These are phyloP conservation scores for Dolichotis patagonum DNA, from an alignment of 2,113 vertebrate species.

Conservation along the genomic window DNA sequence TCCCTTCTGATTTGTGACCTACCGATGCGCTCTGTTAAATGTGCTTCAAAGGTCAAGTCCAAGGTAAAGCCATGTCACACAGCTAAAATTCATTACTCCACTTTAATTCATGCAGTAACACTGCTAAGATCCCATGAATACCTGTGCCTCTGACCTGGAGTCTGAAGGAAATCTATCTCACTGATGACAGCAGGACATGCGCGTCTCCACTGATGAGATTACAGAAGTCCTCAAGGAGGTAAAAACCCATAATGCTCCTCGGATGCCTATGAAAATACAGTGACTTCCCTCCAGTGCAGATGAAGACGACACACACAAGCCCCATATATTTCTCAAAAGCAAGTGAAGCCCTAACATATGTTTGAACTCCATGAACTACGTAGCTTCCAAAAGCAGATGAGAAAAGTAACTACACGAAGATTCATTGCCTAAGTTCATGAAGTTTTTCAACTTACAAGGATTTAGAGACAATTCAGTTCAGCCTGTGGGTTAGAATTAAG, in stretches of 20 bases:
- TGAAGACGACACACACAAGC: not conserved
- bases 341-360: not conserved
- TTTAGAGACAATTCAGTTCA: not conserved
- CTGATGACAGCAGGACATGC: slow-evolving; percentile 66
- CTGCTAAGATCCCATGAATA: slow-evolving; percentile 79
- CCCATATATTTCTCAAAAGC: not conserved
- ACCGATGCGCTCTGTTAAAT: slow-evolving; percentile 83
- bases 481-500: slow-evolving; percentile 38
- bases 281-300: slow-evolving; percentile 54
- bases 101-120: slow-evolving; percentile 85
- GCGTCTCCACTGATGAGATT: slow-evolving; percentile 69
- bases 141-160: slow-evolving; percentile 82
- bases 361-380: not conserved
- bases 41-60: slow-evolving; percentile 85
- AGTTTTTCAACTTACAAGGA: not conserved
- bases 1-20: slow-evolving; percentile 86
- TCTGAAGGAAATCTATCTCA: slow-evolving; percentile 83
- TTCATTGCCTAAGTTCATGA: not conserved
- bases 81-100: slow-evolving; percentile 84
- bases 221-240: slow-evolving; percentile 46
- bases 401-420: not conserved
- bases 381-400: slow-evolving; percentile 23
- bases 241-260: slow-evolving; percentile 40
- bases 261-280: slow-evolving; percentile 57
- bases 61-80: slow-evolving; percentile 80